These are phyloP conservation scores for Condylura cristata DNA, from an alignment of 2,113 vertebrate genomes.

Conservation along the genomic window DNA sequence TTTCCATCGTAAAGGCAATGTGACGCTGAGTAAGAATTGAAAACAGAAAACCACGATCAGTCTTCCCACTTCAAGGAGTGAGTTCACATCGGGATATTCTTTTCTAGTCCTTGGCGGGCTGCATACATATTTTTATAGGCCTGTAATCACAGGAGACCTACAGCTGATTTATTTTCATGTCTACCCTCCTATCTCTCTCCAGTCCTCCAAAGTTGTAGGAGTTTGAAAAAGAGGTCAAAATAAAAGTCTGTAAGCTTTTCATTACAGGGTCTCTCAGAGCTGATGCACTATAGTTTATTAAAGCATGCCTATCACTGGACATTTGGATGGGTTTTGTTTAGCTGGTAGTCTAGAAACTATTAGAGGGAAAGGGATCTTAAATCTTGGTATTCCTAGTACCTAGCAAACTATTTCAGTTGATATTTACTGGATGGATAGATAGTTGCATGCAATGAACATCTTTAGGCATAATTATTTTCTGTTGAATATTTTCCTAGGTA, in stretches of 20 bases:
- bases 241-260: neutral
- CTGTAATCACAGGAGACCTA: neutral
- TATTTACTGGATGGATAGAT: neutral
- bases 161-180: constrained; percentile 35
- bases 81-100: neutral
- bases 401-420: neutral
- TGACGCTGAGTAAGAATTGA: neutral
- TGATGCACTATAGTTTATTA: neutral
- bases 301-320: neutral
- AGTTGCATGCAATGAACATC: neutral
- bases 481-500: constrained; percentile 29
- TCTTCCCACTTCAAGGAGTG: constrained; percentile 9
- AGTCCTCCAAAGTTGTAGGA: neutral
- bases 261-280: neutral
- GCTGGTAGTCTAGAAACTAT: neutral
- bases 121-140: constrained; percentile 22
- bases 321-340: neutral
- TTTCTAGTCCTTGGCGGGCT: neutral
- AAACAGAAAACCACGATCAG: neutral
- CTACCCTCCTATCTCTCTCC: neutral
- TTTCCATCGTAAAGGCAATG: neutral
- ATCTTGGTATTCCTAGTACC: neutral
- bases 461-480: constrained; percentile 5
- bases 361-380: neutral
- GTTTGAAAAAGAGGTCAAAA: neutral